Evolutionary conservation across 2,888 invertebrate genomes (phyloP).

Genomic region (Pachycephus smyrnensis): DNA sequence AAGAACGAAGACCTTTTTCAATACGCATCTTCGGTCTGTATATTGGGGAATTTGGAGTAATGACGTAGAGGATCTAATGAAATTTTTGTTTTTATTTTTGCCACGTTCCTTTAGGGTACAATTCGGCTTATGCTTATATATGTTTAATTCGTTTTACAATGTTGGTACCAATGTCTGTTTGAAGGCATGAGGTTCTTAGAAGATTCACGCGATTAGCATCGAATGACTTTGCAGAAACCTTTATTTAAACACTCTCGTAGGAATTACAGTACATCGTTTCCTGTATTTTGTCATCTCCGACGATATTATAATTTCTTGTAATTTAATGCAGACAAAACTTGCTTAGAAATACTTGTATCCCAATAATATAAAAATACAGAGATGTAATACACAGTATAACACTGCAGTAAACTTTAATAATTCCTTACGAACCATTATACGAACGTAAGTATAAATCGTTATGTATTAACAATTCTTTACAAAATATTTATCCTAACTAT

Average conservation of each 20-base stretch:
- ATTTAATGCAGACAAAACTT: background rate
- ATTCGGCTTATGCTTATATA: background rate
- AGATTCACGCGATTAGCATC: background rate
- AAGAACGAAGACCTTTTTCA: background rate
- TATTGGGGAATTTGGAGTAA: background rate
- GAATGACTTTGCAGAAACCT: background rate
- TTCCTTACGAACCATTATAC: no score
- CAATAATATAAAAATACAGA: constrained; percentile 40
- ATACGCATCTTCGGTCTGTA: background rate
- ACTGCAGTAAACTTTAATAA: constrained; percentile 25
- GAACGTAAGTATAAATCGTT: no score
- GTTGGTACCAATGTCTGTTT: background rate
- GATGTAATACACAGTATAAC: constrained; percentile 32
- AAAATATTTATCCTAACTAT: no score
- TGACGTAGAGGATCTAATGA: background rate
- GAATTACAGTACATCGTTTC: background rate
- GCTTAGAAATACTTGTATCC: constrained; percentile 21
- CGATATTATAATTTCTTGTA: background rate
- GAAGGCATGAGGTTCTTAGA: background rate
- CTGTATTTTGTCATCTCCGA: background rate
- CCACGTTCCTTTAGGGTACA: background rate
- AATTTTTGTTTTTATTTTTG: background rate
- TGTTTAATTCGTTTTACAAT: background rate
- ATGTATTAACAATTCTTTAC: no score
- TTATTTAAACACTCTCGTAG: background rate